These are phyloP conservation scores for Hyposoter didymator DNA, from an alignment of 2,888 invertebrate genomes.

Conservation along the genomic window DNA sequence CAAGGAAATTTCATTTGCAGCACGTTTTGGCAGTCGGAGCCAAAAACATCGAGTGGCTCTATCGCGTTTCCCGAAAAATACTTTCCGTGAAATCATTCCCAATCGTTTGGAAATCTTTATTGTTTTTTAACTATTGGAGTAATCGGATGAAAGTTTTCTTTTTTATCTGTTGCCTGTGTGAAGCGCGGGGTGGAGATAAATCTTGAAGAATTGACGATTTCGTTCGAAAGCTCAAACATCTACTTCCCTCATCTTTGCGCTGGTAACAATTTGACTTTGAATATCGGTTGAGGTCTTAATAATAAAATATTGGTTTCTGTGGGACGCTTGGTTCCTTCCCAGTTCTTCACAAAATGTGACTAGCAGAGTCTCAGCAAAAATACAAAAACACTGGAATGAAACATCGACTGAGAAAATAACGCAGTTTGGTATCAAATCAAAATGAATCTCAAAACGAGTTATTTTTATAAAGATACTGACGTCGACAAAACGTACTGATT, in stretches of 20 bases:
- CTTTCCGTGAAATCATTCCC: neutral
- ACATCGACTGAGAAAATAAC: too few relatives aligned
- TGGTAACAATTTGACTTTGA: neutral
- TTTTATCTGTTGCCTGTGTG: neutral
- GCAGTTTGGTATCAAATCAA: too few relatives aligned
- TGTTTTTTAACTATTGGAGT: neutral
- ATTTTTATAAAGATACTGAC: neutral
- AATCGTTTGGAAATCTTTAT: neutral
- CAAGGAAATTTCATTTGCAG: neutral
- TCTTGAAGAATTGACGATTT: neutral
- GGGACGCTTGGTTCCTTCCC: neutral
- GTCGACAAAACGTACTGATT: neutral
- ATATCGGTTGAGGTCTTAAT: neutral
- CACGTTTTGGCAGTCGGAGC: neutral
- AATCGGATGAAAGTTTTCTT: neutral
- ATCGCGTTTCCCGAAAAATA: neutral
- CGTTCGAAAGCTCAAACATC: too few relatives aligned
- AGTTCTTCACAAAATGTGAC: neutral
- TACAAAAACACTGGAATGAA: too few relatives aligned
- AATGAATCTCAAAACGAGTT: neutral
- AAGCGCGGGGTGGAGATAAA: neutral
- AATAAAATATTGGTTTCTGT: too few relatives aligned
- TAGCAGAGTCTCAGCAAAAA: too few relatives aligned
- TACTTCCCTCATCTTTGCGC: neutral
- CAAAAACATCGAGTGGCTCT: neutral